phyloP scores from a whole-genome alignment of 2,113 vertebrate genomes.

The Halcyon senegalensis region DNA sequence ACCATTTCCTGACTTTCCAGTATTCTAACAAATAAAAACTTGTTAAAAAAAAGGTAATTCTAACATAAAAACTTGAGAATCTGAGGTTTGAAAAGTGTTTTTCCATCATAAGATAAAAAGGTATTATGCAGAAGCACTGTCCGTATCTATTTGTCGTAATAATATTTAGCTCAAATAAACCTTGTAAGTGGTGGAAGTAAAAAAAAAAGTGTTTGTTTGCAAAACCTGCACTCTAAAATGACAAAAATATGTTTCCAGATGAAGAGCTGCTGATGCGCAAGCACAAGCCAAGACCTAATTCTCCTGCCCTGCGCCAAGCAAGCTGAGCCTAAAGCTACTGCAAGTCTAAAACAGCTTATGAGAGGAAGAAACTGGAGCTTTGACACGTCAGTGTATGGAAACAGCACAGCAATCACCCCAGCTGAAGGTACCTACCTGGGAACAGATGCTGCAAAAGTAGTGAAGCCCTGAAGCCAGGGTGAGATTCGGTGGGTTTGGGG shows the following conservation, averaged over 20 bases:
- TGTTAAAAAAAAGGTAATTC: background rate
- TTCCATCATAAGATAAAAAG: background rate
- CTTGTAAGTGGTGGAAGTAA: background rate
- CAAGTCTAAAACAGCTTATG: background rate
- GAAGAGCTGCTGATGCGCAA: background rate
- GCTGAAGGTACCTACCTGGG: background rate
- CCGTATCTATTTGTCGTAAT: background rate
- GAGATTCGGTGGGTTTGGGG: background rate
- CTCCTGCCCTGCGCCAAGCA: background rate
- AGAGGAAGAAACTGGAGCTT: background rate
- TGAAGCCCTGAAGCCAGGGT: background rate
- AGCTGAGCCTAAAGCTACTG: background rate
- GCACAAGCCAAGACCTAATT: background rate
- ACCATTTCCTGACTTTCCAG: background rate
- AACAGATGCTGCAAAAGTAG: background rate
- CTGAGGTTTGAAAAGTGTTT: background rate
- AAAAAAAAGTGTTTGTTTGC: background rate
- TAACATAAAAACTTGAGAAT: background rate
- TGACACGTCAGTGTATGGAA: background rate
- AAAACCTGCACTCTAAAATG: background rate
- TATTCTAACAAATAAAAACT: too few species aligned
- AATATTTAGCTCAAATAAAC: constrained; percentile 16
- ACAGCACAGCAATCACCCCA: background rate
- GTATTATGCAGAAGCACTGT: background rate
- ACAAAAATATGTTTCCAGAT: background rate